Base-by-base conservation (phyloP, 1,140 invertebrate genomes). In the Pseudomyrmex concolor region DNA sequence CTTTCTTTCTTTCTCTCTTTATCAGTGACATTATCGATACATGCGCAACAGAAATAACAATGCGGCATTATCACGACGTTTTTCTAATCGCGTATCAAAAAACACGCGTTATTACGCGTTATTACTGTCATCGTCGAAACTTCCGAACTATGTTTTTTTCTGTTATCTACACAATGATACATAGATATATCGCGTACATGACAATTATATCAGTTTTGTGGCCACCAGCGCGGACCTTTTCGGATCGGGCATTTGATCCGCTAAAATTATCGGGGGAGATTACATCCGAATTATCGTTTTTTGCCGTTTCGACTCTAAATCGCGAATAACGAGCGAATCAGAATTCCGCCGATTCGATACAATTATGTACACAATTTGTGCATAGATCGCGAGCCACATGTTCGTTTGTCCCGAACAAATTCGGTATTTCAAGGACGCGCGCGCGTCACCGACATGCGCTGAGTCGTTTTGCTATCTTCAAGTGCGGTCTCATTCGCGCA, bases 391-490 rank as follows among this genome's bases (percentile, higher is more conserved):
- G 84, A 82, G 34, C 80, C 60, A 70, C 43, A 72, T 72, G 86
- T 68, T 19, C 15, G 19, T 4, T 5, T 5, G 63, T 60, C 59
- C 68, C 54, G 17, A 57, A 71, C 76, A 70, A 89, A 89, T 89
- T 89, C 86, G 88, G 86, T 84, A 86, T 89, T 89, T 89, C 87
- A 89, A 89, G 88, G 88, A 82, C 88, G 62, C 74, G 51, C 50
- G 22, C 51, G 51, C 50, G 73, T 45, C 48, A 45, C 10, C 50
- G 70, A 88, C 84, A 74, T 72, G 84, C 87, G 60, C 1, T 17
- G 87, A 82, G 68, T 87, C 62, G 34, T 34, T 34, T 34, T 7
- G 85, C 57, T 77, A 68, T 81, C 59, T 63, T 59, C n/a, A 59
- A 12, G 51, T 59, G 13, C 80, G 70, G 84, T 84, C 50, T 78